Evolutionary conservation across 2,797 vertebrate genomes (phyloP), one percentile per base, ranked within the genome.

Genomic region (Neostethus bicornis): DNA sequence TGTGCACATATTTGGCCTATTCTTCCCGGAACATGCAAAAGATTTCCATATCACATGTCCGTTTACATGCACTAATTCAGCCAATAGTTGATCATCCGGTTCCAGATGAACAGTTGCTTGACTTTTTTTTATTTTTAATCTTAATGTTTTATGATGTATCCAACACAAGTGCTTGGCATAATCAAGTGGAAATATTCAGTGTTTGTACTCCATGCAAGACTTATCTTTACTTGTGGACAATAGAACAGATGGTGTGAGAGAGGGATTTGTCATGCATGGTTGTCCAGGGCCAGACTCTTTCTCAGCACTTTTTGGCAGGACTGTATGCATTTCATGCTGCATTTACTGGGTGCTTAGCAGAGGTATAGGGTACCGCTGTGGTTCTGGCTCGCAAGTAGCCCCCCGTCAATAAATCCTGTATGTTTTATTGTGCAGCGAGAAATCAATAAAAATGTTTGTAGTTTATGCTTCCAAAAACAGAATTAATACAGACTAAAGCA

Each of bases 241-340:
- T 86, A 49, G 77, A 86, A 69, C 84, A 87, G 88, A 90, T 88
- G 87, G 83, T 79, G 84, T 80, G 86, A 81, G 83, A 51, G 82
- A 73, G 84, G 80, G 85, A 88, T 90, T 91, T 86, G 85, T 81
- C 80, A 83, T 84, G 85, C 85, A 72, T 81, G 84, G 71, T 61
- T 52, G 81, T 85, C 77, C 72, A 32, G 66, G 64, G 73, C 80
- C 80, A 75, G 82, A 81, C 80, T 81, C 74, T 80, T 85, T 73
- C 80, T 80, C 81, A 78, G 79, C 79, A 85, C 73, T 77, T 89
- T 81, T 79, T 88, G 87, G 80, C 85, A 82, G 73, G 71, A 83
- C 59, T 83, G 57, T 61, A 69, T 84, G 73, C 44, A 61, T 87
- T 87, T 83, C 77, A 85, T 81, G 73, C 70, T 24, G 75, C 68